phyloP scores from a whole-genome alignment of 1,140 invertebrate genomes.

The Pteromalus puparum region DNA sequence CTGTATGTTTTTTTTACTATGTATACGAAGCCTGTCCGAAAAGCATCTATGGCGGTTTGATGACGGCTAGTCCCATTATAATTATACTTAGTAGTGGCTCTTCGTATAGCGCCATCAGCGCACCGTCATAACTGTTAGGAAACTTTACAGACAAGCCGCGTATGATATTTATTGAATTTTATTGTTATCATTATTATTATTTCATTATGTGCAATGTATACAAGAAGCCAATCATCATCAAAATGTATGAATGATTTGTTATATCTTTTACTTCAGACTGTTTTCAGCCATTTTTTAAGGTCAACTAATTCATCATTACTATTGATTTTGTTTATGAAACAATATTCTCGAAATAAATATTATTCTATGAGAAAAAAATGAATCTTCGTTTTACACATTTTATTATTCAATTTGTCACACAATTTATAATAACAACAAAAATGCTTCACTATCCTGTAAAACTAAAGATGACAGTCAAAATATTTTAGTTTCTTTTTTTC shows the following conservation, averaged over 20 bases:
- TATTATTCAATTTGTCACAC: constrained; percentile 41
- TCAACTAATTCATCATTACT: constrained; percentile 24
- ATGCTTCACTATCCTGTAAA: constrained; percentile 28
- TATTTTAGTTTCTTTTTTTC: too few species aligned
- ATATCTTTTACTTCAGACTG: constrained; percentile 30
- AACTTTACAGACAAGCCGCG: too few species aligned
- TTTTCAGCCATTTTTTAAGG: constrained; percentile 34
- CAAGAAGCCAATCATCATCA: not conserved
- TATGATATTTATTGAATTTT: not conserved
- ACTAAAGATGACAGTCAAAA: not conserved
- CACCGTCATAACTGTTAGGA: too few species aligned
- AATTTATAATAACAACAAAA: constrained; percentile 12
- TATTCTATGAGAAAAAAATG: constrained; percentile 20
- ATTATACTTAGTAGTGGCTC: too few species aligned
- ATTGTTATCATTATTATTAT: constrained; percentile 16
- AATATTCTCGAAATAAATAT: constrained; percentile 46
- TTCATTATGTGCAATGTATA: constrained; percentile 19
- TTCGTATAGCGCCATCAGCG: too few species aligned
- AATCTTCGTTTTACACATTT: constrained; percentile 40
- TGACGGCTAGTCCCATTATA: too few species aligned
- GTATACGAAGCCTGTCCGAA: too few species aligned
- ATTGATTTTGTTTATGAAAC: constrained; percentile 34
- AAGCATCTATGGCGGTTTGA: too few species aligned
- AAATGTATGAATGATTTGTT: not conserved
- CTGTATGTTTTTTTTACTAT: constrained; percentile 12